Percentiles rank a stretch among this genome's conserved stretches.
These are phyloP conservation scores for Agelaius tricolor DNA, from an alignment of 2,113 vertebrate species.

Conservation along the genomic window DNA sequence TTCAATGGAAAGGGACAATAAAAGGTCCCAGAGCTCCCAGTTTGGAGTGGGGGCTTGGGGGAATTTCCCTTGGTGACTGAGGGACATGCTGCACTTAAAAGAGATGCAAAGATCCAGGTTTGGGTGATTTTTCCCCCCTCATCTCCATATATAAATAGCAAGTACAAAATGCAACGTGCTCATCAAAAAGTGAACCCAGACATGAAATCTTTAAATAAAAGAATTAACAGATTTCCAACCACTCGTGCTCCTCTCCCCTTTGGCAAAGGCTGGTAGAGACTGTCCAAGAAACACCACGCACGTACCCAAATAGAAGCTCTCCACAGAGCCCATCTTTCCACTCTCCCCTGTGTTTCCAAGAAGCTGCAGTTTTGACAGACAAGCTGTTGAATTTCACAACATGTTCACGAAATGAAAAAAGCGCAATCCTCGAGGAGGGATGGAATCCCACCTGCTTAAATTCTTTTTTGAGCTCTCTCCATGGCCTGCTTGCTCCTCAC, in stretches of 20 bases:
- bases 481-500: not conserved
- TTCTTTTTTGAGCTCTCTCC: not conserved
- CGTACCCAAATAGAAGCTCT: slow-evolving; percentile 5
- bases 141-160: not conserved
- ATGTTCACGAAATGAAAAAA: slow-evolving; percentile 13
- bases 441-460: slow-evolving; percentile 40
- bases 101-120: not conserved
- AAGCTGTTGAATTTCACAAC: slow-evolving; percentile 45
- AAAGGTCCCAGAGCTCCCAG: not conserved
- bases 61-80: not conserved
- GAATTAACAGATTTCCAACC: not conserved
- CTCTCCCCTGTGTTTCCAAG: not conserved
- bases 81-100: rapidly evolving
- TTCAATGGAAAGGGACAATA: not conserved
- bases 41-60: not conserved
- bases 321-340: slow-evolving; percentile 11
- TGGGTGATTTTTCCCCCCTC: not conserved
- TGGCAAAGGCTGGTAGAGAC: not conserved
- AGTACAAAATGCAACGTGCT: not conserved
- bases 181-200: not conserved
- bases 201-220: not conserved
- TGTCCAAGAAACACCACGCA: slow-evolving; percentile 47
- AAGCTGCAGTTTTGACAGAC: slow-evolving; percentile 34
- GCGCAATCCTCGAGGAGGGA: not conserved
- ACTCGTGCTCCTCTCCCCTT: not conserved